Base-by-base conservation (phyloP, 2,888 invertebrate genomes). In the Limnephilus auricula region DNA sequence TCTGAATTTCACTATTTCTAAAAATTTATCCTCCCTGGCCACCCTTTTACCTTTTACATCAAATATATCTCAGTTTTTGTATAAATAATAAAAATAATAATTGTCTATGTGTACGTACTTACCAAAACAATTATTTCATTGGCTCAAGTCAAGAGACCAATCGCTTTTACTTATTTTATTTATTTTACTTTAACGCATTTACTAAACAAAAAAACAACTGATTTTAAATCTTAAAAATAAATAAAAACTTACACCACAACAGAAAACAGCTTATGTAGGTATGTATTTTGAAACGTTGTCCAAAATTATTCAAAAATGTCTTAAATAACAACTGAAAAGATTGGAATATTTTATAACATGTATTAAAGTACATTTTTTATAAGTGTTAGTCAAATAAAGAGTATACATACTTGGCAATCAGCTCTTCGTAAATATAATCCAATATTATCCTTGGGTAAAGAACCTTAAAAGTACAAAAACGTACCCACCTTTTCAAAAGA, bases 401-500 rank as follows among this genome's bases (percentile, higher is more conserved):
- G 5, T 82, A 34, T 82, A 82, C 82, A 1, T 82, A 82, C 82
- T 82, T 82, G 15, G 15, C 34, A 31, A 31, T 78, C 30, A 30
- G 50, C 65, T 34, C 65, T 32, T 31, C 25, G 25, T 65, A n/a
- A n/a, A 65, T 34, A 78, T 87, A 87, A 87, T 87, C 87, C 87
- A 87, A 87, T 78, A 87, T 65, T 87, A 87, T 87, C 87, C 87
- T 87, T 87, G 65, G 31, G 50, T 5, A 87, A 50, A 87, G 31
- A 50, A 87, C 87, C 87, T 34, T 65, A 34, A 87, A 87, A 65
- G 40, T 85, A 40, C 85, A 15, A 34, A n/a, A 30, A 25, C n/a
- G 85, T 40, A 85, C 85, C n/a, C 85, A 40, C 40, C 85, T 85
- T 40, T 37, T 13, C 15, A 45, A 50, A 65, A 45, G 82, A 40